Base-by-base conservation (phyloP, 1,140 invertebrate genomes). In the Heliconius hermathena region DNA sequence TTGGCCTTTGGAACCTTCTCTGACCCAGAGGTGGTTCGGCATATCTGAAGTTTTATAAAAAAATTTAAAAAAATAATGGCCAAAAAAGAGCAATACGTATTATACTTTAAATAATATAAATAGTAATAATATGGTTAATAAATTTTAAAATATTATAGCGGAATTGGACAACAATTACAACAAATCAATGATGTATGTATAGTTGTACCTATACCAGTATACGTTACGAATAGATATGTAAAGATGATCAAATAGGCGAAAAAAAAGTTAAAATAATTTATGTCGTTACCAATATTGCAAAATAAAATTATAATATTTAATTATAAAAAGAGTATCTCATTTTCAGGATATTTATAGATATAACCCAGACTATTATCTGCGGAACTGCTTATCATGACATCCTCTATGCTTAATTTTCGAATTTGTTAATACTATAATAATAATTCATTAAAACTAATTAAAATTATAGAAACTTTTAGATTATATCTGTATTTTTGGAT, bases 1-100 rank as follows among this genome's bases (percentile, higher is more conserved):
- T 87, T 18, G 96, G 95, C 41, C 96, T 91, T 78, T 94, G 93
- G 77, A 97, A 98, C 83, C 97, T 89, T 70, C 96, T 91, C 54
- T 93, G 84, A 18, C 96, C 96, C n/a, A 96, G 85, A 2, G 97
- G 97, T 16, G 97, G 95, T 85, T 96, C 92, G 0, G 96, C 97
- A 93, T 96, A 98, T 82, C 97, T 96, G 41, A 96, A 74, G 74
- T 66, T 20, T 52, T 8, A 52, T 8, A 20, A 52, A 52, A 20
- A 6, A 4, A 5, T 5, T 0, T 3, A 49, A 52, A 20, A 46
- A 41, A 3, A 41, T 13, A 13, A 46, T 13, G 11, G 0, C 3
- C 3, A 46, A 46, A 46, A 46, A 46, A 13, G 41, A 46, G 41
- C 41, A 13, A 41, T 46, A 13, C 4, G 13, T 46, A 46, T 13